Evolutionary conservation across 2,797 vertebrate species (phyloP).

Genomic region (Cynodonichthys magdalenae): DNA sequence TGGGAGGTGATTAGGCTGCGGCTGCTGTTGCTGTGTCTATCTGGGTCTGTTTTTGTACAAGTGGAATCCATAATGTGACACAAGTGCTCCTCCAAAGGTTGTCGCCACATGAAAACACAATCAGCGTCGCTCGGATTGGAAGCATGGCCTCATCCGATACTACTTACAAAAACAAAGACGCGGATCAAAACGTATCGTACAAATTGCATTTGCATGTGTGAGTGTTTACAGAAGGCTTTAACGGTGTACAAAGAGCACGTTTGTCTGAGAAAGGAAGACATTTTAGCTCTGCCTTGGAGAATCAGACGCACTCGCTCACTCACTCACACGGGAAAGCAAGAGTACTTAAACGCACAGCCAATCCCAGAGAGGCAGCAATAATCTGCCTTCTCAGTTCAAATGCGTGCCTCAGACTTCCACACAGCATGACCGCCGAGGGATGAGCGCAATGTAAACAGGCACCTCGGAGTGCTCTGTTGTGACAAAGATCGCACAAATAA

Average conservation of each 20-base stretch:
- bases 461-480: slow-evolving; percentile 18
- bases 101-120: slow-evolving; percentile 8
- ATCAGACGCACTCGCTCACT: not conserved
- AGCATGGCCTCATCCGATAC: not conserved
- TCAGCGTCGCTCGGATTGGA: slow-evolving; percentile 15
- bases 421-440: slow-evolving; percentile 31
- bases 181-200: not conserved
- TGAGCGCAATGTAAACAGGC: slow-evolving; percentile 28
- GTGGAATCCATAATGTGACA: slow-evolving; percentile 7
- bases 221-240: slow-evolving; percentile 3
- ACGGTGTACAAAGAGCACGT: slow-evolving; percentile 29
- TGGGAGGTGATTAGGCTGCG: slow-evolving; percentile 29
- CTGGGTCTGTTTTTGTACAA: slow-evolving; percentile 24
- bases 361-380: slow-evolving; percentile 24
- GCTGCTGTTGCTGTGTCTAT: slow-evolving; percentile 19
- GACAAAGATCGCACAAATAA: slow-evolving; percentile 19
- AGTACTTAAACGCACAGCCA: slow-evolving; percentile 14
- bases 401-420: slow-evolving; percentile 30
- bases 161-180: not conserved
- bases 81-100: slow-evolving; percentile 21
- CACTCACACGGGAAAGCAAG: slow-evolving; percentile 3
- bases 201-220: slow-evolving; percentile 5
- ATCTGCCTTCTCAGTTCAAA: slow-evolving; percentile 33
- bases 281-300: slow-evolving; percentile 32
- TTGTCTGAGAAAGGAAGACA: slow-evolving; percentile 37